Evolutionary conservation across 2,797 vertebrate genomes (phyloP).

Genomic region (Lateolabrax maculatus): DNA sequence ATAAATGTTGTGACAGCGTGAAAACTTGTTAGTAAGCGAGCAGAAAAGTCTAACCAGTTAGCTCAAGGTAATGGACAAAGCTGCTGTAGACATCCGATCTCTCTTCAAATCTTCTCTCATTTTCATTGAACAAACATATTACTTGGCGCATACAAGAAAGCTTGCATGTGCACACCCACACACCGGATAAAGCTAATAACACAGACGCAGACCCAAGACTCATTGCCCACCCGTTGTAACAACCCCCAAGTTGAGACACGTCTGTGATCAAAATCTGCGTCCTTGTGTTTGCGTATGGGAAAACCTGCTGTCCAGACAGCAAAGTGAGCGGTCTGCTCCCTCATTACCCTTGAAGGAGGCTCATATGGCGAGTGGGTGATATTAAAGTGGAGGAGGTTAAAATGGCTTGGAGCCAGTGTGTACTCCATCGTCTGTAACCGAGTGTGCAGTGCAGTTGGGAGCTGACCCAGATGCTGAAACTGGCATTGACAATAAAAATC

Average conservation of each 20-base stretch:
- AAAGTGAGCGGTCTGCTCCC: conserved; percentile 72
- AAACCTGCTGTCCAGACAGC: conserved; percentile 80
- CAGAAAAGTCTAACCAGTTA: neutral
- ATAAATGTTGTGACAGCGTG: neutral
- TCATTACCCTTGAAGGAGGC: conserved; percentile 70
- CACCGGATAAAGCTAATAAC: conserved; percentile 65
- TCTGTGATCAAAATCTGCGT: conserved; percentile 75
- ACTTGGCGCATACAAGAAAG: conserved; percentile 5
- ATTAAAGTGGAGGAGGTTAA: conserved; percentile 71
- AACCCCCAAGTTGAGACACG: conserved; percentile 58
- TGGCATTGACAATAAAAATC: neutral
- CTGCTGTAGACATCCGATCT: neutral
- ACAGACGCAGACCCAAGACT: conserved; percentile 38
- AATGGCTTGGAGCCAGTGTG: conserved; percentile 57
- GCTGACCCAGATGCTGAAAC: conserved; percentile 39
- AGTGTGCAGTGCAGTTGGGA: conserved; percentile 13
- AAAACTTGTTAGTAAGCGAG: neutral
- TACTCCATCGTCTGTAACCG: conserved; percentile 26
- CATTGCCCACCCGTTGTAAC: conserved; percentile 57
- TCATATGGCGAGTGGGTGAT: conserved; percentile 81
- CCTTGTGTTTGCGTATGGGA: conserved; percentile 47
- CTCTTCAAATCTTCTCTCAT: neutral
- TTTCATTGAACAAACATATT: conserved; percentile 13
- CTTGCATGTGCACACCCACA: conserved; percentile 44
- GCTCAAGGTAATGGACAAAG: neutral